Base-by-base conservation (phyloP, 2,113 vertebrate genomes). In the Eupsittula cactorum region DNA sequence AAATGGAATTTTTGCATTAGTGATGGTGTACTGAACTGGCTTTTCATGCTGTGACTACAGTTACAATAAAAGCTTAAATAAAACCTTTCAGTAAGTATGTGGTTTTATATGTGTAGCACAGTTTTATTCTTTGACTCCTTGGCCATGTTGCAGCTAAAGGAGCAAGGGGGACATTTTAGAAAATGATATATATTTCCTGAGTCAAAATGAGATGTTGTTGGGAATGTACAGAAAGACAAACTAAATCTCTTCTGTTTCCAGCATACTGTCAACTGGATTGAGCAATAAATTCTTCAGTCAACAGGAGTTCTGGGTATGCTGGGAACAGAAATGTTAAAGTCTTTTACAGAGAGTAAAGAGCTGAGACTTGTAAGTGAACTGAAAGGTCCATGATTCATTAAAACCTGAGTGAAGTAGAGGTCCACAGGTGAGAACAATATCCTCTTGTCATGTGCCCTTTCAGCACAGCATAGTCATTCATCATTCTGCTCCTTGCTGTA, bases 211-310 rank as follows among this genome's bases (percentile, higher is more conserved):
- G 95, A 95, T 95, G 87, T 86, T 87, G 69, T 95, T 88, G 85
- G 82, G 73, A 94, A 90, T 20, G 71, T 81, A 81, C 27, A 90
- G 62, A 90, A 74, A 91, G 93, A 95, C 84, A 93, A 90, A 90
- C 85, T 93, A 94, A 92, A 96, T 96, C 86, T 95, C 79, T 78
- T 80, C 79, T 88, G 80, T 94, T 95, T 88, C 88, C 92, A 96
- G 86, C 82, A 44, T 78, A 44, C 85, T 93, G 92, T 96, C 82
- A 96, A 19, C 92, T 88, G 85, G 64, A 29, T 57, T 71, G 90
- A 93, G 76, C 93, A 94, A 96, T 96, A 96, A 96, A 96, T 96
- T 96, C 50, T 92, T 96, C 90, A 93, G 95, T 95, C 95, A 96
- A 88, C 93, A 90, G 92, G 91, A 95, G 88, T 47, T 42, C 55